These are phyloP conservation scores for Anoplophora glabripennis DNA, from an alignment of 1,140 invertebrate genomes.

Conservation along the genomic window DNA sequence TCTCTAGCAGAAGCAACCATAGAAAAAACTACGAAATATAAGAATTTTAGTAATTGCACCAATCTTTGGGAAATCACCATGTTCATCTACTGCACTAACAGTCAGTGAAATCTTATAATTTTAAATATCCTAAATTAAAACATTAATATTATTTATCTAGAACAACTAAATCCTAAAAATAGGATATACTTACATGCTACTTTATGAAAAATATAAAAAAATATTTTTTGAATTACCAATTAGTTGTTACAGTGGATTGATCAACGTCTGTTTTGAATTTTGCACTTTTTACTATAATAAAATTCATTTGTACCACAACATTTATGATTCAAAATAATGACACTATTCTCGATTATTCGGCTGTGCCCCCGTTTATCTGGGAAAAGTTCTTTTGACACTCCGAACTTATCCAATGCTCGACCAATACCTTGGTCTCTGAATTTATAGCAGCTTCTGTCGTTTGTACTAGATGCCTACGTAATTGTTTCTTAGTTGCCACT, in stretches of 20 bases:
- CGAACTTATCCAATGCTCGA: constrained; percentile 63
- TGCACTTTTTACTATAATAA: constrained; percentile 8
- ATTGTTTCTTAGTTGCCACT: constrained; percentile 57
- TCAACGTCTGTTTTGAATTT: background rate
- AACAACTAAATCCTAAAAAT: constrained; percentile 15
- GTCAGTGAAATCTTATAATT: constrained; percentile 11
- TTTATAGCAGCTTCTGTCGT: constrained; percentile 58
- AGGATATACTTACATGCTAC: constrained; percentile 8
- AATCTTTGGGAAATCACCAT: constrained; percentile 8
- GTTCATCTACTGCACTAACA: constrained; percentile 9
- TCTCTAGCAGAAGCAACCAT: background rate
- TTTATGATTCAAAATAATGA: background rate
- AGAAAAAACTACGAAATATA: background rate
- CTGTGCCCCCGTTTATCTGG: constrained; percentile 14
- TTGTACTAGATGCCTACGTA: constrained; percentile 54
- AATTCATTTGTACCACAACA: constrained; percentile 7
- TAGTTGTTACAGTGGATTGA: background rate
- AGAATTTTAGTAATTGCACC: constrained; percentile 9
- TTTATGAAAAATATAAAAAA: constrained; percentile 22
- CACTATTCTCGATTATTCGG: background rate
- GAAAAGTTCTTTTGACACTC: constrained; percentile 57
- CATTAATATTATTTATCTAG: constrained; percentile 7
- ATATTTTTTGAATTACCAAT: constrained; percentile 16
- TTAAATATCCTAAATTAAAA: constrained; percentile 8
- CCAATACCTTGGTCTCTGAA: constrained; percentile 58